phyloP scores from a whole-genome alignment of 2,797 vertebrate genomes.

The Bovichtus variegatus region DNA sequence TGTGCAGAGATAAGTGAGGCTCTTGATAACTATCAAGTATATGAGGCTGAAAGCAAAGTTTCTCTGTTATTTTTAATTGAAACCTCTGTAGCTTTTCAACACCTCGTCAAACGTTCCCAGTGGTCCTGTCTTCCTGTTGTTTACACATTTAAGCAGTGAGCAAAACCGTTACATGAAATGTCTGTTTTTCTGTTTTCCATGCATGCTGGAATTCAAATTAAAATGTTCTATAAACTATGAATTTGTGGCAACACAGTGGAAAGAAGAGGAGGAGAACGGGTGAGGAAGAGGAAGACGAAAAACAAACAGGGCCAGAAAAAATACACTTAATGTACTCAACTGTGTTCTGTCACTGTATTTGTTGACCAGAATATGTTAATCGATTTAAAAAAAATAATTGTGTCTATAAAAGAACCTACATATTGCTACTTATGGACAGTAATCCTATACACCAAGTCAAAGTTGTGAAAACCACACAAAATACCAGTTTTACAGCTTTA shows the following conservation, averaged over 20 bases:
- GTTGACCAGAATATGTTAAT: not conserved
- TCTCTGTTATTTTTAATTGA: constrained; percentile 5
- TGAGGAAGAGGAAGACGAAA: not conserved
- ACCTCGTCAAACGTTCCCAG: not conserved
- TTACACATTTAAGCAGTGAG: not conserved
- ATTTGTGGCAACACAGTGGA: not conserved
- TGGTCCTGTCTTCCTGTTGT: not conserved
- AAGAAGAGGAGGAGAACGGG: not conserved
- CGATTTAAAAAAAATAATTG: too few species aligned
- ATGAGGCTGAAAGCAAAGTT: not conserved
- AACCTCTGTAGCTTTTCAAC: not conserved
- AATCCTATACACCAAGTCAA: too few species aligned
- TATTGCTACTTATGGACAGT: too few species aligned
- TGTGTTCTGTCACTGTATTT: not conserved
- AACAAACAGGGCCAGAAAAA: not conserved
- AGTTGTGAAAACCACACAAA: too few species aligned
- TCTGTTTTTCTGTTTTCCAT: not conserved
- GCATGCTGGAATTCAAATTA: not conserved
- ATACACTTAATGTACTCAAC: not conserved
- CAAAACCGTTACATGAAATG: not conserved
- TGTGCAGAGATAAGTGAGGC: constrained; percentile 3
- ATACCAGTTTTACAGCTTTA: too few species aligned
- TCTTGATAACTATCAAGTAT: constrained; percentile 26
- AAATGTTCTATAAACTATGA: not conserved
- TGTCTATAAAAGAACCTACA: too few species aligned